These are phyloP conservation scores for Copsychus sechellarum DNA, from an alignment of 2,113 vertebrate species.

Conservation along the genomic window DNA sequence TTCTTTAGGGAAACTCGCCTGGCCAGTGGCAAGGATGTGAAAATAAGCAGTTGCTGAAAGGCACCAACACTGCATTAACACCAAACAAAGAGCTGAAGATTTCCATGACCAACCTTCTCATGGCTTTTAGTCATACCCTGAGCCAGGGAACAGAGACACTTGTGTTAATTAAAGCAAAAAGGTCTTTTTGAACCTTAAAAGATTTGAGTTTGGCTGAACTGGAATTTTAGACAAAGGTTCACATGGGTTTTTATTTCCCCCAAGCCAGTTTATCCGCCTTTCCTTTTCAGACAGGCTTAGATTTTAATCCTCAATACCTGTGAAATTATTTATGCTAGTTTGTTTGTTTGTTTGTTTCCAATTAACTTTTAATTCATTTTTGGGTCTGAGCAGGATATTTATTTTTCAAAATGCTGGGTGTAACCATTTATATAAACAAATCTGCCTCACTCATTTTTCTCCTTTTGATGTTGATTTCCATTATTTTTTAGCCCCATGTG, in stretches of 20 bases:
- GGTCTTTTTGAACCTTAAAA: conserved; percentile 56
- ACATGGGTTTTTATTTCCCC: conserved; percentile 34
- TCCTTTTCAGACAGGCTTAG: conserved; percentile 37
- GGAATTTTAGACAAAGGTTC: conserved; percentile 57
- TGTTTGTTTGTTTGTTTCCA: conserved; percentile 63
- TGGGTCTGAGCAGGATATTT: conserved; percentile 29
- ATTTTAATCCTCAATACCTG: conserved; percentile 54
- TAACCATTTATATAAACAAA: conserved; percentile 51
- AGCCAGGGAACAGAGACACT: conserved; percentile 7
- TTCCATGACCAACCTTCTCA: conserved; percentile 37
- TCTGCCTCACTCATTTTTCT: not conserved
- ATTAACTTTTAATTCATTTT: conserved; percentile 44
- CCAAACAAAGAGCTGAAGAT: not conserved
- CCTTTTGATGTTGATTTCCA: conserved; percentile 50
- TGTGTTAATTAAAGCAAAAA: conserved; percentile 49
- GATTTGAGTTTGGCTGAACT: conserved; percentile 35
- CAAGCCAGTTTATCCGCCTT: conserved; percentile 29
- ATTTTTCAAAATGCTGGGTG: conserved; percentile 48
- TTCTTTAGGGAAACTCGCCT: not conserved
- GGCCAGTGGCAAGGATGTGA: not conserved
- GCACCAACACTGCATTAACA: not conserved
- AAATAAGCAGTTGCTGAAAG: not conserved
- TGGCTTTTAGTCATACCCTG: conserved; percentile 41
- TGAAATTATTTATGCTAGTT: conserved; percentile 37
- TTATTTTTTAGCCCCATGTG: not conserved